phyloP scores from a whole-genome alignment of 2,113 vertebrate species.

The Psammodynastes pulverulentus region DNA sequence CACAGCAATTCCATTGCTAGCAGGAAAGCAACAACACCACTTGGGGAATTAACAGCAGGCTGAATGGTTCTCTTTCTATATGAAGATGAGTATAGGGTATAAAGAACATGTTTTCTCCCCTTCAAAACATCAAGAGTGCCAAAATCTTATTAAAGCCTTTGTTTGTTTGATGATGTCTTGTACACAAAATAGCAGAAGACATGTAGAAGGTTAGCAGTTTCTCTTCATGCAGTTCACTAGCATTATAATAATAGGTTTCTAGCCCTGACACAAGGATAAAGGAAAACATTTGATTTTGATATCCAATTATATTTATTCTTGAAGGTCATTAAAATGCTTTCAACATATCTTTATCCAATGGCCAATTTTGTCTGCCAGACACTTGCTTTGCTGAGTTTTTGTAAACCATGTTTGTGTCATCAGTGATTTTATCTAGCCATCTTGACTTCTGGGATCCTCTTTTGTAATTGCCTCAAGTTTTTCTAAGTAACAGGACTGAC shows the following conservation, averaged over 20 bases:
- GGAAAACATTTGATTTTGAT: not conserved
- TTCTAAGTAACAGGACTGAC: not conserved
- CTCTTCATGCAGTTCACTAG: not conserved
- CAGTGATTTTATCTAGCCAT: not conserved
- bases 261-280: not conserved
- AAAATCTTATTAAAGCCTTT: not conserved
- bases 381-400: not conserved
- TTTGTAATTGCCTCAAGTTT: not conserved
- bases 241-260: not conserved
- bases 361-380: not conserved
- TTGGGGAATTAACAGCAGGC: not conserved
- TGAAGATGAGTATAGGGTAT: not conserved
- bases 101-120: not conserved
- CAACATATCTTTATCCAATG: not conserved
- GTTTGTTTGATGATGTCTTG: not conserved
- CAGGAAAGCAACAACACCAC: not conserved
- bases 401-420: not conserved
- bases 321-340: not conserved
- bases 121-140: not conserved
- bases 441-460: not conserved
- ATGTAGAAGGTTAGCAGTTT: not conserved
- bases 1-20: not conserved
- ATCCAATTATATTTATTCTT: not conserved
- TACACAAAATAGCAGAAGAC: not conserved
- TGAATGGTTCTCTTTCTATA: not conserved